Percentiles rank a stretch among this genome's conserved stretches.
These are phyloP conservation scores for Petrocephalus schoutedeni DNA, from an alignment of 2,797 vertebrate species.

Conservation along the genomic window DNA sequence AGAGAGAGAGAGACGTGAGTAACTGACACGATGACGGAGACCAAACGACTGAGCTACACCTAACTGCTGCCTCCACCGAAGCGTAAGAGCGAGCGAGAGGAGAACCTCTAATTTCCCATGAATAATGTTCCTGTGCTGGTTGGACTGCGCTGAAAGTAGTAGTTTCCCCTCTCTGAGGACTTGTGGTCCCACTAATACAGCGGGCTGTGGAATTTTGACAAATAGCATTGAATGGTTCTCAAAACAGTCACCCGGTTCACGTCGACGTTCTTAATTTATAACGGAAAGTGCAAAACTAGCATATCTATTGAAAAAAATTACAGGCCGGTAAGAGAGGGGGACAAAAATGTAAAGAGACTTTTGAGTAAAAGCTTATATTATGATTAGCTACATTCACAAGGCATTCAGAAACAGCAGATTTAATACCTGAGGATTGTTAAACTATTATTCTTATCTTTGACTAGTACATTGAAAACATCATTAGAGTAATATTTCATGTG, in stretches of 20 bases:
- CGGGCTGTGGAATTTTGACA: conserved; percentile 52
- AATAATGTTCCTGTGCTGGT: conserved; percentile 58
- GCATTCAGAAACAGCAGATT: neutral
- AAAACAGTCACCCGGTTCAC: neutral
- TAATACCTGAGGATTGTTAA: neutral
- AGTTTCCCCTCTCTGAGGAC: conserved; percentile 59
- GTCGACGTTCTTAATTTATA: conserved; percentile 7
- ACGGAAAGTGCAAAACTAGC: conserved; percentile 15
- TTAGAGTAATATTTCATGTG: neutral
- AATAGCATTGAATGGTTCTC: conserved; percentile 30
- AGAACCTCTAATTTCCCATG: conserved; percentile 62
- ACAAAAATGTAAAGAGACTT: neutral
- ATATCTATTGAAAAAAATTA: neutral
- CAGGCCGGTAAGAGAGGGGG: neutral
- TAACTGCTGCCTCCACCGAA: conserved; percentile 56
- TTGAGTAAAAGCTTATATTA: neutral
- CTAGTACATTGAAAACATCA: no score
- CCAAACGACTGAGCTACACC: conserved; percentile 42
- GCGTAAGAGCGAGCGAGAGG: conserved; percentile 38
- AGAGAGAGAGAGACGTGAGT: conserved; percentile 34
- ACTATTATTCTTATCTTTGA: neutral
- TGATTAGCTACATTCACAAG: neutral
- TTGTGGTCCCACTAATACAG: conserved; percentile 57
- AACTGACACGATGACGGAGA: conserved; percentile 42
- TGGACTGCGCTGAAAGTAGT: conserved; percentile 51